Conservation (phyloP, 1,140 invertebrate species). For the Harpegnathos saltator region DNA sequence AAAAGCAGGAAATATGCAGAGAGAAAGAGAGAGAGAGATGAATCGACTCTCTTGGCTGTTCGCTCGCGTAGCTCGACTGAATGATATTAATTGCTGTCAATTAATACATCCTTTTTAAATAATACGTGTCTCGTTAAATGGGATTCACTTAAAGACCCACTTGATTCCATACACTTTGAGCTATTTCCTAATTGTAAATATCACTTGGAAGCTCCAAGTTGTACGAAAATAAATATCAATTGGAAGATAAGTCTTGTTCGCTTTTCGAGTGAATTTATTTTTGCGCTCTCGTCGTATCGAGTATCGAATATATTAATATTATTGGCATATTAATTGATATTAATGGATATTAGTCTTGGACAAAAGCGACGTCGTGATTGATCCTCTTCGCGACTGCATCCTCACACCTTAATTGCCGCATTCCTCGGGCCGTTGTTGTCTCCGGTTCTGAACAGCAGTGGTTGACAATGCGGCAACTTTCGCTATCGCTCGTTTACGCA, state of each 20-base stretch:
- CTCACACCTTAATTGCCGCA: neutral
- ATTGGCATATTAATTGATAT: too few species aligned
- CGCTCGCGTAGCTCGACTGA: neutral
- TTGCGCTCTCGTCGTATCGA: too few species aligned
- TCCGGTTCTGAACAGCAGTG: neutral
- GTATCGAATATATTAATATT: too few species aligned
- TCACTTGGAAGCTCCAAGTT: too few species aligned
- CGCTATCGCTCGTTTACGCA: slow-evolving; percentile 57
- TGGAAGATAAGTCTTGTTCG: too few species aligned
- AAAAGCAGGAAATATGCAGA: too few species aligned
- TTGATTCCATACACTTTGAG: too few species aligned
- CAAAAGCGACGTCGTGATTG: neutral
- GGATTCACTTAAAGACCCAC: neutral
- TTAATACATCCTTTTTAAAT: neutral
- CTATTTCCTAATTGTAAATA: too few species aligned
- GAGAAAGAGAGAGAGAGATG: neutral
- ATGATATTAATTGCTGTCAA: slow-evolving; percentile 3
- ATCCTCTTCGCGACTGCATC: neutral
- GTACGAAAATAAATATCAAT: too few species aligned
- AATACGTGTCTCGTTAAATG: neutral
- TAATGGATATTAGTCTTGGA: too few species aligned
- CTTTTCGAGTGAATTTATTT: too few species aligned
- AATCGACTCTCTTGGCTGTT: neutral
- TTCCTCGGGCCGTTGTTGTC: neutral
- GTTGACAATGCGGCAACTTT: slow-evolving; percentile 58